These are phyloP conservation scores for Machaerirhynchus nigripectus DNA, from an alignment of 2,113 vertebrate genomes.

Conservation along the genomic window DNA sequence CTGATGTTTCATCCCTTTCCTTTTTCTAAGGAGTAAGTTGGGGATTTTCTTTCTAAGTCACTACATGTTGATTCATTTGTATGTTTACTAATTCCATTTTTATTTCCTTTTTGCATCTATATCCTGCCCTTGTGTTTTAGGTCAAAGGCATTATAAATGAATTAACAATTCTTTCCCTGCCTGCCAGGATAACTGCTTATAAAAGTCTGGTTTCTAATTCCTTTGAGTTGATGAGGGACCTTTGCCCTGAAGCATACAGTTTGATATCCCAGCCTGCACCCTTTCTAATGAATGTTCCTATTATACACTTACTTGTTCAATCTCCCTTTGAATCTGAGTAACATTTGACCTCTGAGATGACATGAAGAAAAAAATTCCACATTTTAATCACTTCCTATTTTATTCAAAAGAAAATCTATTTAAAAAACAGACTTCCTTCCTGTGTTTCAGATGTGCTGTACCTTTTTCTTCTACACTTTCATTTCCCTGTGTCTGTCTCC, in stretches of 20 bases:
- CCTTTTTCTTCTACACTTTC: neutral
- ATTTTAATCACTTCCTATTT: conserved; percentile 18
- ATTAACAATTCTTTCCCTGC: neutral
- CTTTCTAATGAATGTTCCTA: conserved; percentile 12
- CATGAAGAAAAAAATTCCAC: neutral
- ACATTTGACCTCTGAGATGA: neutral
- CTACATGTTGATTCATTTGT: neutral
- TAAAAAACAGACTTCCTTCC: neutral
- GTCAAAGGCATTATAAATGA: neutral
- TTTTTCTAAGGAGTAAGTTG: neutral
- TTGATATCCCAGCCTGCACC: neutral
- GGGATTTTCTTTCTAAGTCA: neutral
- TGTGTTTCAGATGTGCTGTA: neutral
- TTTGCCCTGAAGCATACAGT: neutral
- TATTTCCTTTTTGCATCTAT: neutral
- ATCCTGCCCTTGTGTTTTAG: neutral
- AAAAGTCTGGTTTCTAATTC: neutral
- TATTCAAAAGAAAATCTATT: neutral
- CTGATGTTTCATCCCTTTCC: neutral
- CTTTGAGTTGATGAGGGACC: neutral
- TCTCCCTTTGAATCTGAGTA: neutral
- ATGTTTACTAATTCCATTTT: neutral
- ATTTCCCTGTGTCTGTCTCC: neutral
- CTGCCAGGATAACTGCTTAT: neutral
- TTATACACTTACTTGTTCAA: neutral